A percentile compares a stretch with the other conserved stretches of the same genome.
Evolutionary conservation across 2,113 vertebrate genomes (phyloP).

Genomic region (Saccopteryx bilineata): DNA sequence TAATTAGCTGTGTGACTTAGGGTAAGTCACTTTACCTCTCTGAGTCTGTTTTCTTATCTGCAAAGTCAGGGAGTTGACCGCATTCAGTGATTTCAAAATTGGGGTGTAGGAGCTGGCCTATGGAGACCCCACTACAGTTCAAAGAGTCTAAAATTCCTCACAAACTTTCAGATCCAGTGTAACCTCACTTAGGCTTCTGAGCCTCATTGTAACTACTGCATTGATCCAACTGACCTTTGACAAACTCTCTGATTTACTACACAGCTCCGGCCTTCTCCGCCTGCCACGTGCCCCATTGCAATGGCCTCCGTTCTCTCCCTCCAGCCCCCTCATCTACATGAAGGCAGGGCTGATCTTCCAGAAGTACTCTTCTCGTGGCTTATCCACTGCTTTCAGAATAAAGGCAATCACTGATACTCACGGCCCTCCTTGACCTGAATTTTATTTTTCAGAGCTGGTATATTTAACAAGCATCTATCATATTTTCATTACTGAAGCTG

Average conservation of each 20-base stretch:
- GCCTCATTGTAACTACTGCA: not conserved
- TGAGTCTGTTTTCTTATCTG: not conserved
- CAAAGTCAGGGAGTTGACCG: not conserved
- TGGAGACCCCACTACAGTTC: not conserved
- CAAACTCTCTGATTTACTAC: not conserved
- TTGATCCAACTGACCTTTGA: not conserved
- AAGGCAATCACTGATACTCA: not conserved
- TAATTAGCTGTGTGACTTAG: not conserved
- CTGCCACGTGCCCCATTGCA: no score
- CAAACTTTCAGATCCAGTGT: not conserved
- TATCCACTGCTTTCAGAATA: not conserved
- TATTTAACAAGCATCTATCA: not conserved
- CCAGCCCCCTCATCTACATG: not conserved
- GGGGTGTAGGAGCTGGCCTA: not conserved
- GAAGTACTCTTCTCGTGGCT: not conserved
- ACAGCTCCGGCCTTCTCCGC: not conserved
- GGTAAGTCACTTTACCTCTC: not conserved
- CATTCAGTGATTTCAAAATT: not conserved
- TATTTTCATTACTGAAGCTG: not conserved
- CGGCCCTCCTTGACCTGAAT: not conserved
- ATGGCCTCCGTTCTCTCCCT: not conserved
- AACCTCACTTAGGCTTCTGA: not conserved
- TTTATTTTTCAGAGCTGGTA: conserved; percentile 7
- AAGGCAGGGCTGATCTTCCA: not conserved
- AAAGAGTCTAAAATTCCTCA: not conserved